Conservation (phyloP, 1,140 invertebrate genomes). For the Atta texana region DNA sequence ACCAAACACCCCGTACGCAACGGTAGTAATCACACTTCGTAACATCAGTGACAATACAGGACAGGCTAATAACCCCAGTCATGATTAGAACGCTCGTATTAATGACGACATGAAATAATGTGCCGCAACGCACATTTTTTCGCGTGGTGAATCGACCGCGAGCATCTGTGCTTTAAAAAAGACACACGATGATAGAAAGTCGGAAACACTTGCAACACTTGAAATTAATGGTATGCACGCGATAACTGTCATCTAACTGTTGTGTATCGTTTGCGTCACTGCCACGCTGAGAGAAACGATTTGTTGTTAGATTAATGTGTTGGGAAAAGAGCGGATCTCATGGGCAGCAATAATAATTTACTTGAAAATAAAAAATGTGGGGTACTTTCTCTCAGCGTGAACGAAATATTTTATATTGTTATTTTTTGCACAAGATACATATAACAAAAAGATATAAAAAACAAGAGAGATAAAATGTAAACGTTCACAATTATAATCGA, state of each 20-base stretch:
- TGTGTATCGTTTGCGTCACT: constrained; percentile 2
- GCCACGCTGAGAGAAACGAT: constrained; percentile 53
- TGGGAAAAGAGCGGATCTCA: constrained; percentile 52
- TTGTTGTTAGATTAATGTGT: constrained; percentile 17
- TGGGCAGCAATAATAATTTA: background rate
- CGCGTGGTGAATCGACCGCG: constrained; percentile 38
- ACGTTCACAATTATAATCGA: background rate
- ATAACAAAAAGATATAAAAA: background rate
- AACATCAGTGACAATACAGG: constrained; percentile 38
- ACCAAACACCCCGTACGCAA: constrained; percentile 37
- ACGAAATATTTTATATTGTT: background rate
- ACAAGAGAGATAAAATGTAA: background rate
- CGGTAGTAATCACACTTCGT: constrained; percentile 35
- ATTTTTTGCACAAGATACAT: background rate
- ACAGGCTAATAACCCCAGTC: constrained; percentile 49
- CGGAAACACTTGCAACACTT: constrained; percentile 60
- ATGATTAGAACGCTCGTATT: constrained; percentile 54
- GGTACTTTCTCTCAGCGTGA: constrained; percentile 17
- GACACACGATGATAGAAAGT: constrained; percentile 52
- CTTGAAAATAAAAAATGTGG: constrained; percentile 22
- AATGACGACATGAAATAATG: constrained; percentile 37
- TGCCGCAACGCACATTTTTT: constrained; percentile 58
- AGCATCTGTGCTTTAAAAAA: constrained; percentile 43
- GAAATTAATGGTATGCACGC: constrained; percentile 54
- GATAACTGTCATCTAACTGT: constrained; percentile 47